Base-by-base conservation (phyloP, 2,888 invertebrate species). In the Xylota sylvarum region DNA sequence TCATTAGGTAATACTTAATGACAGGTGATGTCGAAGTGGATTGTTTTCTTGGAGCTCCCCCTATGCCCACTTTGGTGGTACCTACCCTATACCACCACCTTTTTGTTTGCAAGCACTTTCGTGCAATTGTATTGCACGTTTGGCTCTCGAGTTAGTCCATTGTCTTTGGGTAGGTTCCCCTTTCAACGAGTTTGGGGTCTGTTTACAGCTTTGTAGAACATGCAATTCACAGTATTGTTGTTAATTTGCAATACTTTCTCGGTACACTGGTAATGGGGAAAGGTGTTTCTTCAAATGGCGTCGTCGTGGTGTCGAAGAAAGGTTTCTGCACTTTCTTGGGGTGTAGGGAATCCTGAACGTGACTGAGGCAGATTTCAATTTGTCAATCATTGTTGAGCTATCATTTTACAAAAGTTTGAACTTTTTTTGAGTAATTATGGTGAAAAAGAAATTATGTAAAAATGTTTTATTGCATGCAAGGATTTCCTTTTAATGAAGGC, bases 1-100 rank as follows among this genome's bases (percentile, higher is more conserved):
- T 73, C 86, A 82, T 82, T 82, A 80, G 76, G 85, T 65, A 85
- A 86, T 65, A 74, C 77, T 78, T 82, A 86, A 86, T 86, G 86
- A 86, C 86, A 86, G 86, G 82, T 86, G 82, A 82, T 82, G 86
- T 73, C 82, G 73, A 82, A 73, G 35, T 72, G 37, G 37, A 80
- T 40, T 56, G 56, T 67, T 35, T 19, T 7, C n/a, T 23, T 30
- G 37, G 19, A 32, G n/a, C 55, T 27, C 55, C 43, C 17, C 27
- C 17, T 56, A 23, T 14, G 19, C 56, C 32, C 32, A 40, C 52
- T 17, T 58, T 72, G 56, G 32, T 40, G 32, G 37, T 46, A 14
- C 23, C 64, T 58, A 19, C 50, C 6, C 27, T n/a, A 27, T 48
- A 48, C 56, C 52, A 32, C 12, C 43, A 32, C 17, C 58, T n/a